phyloP scores from a whole-genome alignment of 1,140 invertebrate species.

The Vollenhovia emeryi region DNA sequence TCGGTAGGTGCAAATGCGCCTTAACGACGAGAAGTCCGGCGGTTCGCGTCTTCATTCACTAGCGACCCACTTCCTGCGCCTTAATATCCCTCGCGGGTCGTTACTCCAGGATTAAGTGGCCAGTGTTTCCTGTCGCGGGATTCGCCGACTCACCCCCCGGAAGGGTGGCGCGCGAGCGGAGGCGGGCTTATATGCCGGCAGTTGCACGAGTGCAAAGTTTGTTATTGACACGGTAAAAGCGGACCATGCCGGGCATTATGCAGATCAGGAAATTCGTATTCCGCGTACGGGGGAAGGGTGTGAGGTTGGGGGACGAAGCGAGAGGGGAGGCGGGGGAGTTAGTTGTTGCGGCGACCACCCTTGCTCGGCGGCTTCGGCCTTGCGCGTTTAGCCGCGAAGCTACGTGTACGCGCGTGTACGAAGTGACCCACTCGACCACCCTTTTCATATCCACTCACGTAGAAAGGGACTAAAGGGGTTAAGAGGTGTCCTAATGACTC shows the following conservation, averaged over 20 bases:
- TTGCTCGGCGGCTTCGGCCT: not conserved
- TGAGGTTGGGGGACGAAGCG: not conserved
- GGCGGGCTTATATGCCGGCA: conserved; percentile 13
- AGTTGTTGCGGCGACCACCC: conserved; percentile 17
- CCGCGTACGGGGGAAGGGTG: not conserved
- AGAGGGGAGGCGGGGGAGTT: not conserved
- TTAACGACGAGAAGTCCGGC: conserved; percentile 17
- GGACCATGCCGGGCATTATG: conserved; percentile 64
- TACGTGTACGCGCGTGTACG: not conserved
- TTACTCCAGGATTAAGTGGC: conserved; percentile 46
- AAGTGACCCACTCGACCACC: conserved; percentile 26
- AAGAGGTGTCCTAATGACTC: not conserved
- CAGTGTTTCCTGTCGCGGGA: conserved; percentile 8
- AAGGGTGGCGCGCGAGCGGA: not conserved
- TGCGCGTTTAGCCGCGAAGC: conserved; percentile 6
- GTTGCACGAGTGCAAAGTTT: conserved; percentile 68
- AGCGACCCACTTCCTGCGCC: conserved; percentile 9
- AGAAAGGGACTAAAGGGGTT: not conserved
- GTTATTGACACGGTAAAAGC: conserved; percentile 63
- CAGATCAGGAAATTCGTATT: conserved; percentile 71
- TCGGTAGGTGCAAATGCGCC: not conserved
- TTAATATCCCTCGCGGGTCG: conserved; percentile 27
- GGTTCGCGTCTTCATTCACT: conserved; percentile 22
- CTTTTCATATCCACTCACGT: conserved; percentile 14
- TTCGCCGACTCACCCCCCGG: not conserved